Conservation (phyloP, 2,888 invertebrate species). For the Esperia sulphurella region DNA sequence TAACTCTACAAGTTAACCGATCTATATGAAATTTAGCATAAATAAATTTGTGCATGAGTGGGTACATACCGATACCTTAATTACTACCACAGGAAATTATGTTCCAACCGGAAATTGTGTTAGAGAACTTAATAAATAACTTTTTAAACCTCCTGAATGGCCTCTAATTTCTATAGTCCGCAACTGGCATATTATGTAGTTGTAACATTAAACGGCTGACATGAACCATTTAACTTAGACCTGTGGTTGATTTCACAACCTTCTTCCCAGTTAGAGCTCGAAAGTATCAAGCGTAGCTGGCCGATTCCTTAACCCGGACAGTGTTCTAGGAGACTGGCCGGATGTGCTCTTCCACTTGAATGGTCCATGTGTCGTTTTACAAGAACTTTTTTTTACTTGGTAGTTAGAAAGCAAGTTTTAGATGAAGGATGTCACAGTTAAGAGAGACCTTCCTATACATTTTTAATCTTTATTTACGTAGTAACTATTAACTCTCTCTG, state of each 20-base stretch:
- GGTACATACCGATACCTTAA: too few relatives aligned
- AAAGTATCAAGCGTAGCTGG: constrained; percentile 21
- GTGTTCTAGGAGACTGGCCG: constrained; percentile 17
- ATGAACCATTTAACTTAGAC: constrained; percentile 18
- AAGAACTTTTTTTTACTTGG: constrained; percentile 7
- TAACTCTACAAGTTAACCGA: too few relatives aligned
- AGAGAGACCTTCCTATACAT: too few relatives aligned
- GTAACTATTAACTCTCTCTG: too few relatives aligned
- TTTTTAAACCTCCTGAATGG: too few relatives aligned
- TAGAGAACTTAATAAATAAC: neutral
- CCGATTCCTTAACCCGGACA: constrained; percentile 21
- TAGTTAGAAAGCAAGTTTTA: constrained; percentile 2
- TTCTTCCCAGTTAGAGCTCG: neutral
- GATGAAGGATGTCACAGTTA: neutral
- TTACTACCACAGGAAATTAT: too few relatives aligned
- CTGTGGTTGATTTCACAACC: constrained; percentile 2
- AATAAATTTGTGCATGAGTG: too few relatives aligned
- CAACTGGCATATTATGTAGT: constrained; percentile 11
- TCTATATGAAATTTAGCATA: too few relatives aligned
- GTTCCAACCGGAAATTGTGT: too few relatives aligned
- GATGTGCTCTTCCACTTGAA: constrained; percentile 18
- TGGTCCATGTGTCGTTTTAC: constrained; percentile 5
- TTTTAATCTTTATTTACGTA: too few relatives aligned
- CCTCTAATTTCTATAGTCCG: neutral
- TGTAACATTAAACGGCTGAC: constrained; percentile 31